Conservation (phyloP, 2,113 vertebrate genomes). For the Nanorana parkeri region DNA sequence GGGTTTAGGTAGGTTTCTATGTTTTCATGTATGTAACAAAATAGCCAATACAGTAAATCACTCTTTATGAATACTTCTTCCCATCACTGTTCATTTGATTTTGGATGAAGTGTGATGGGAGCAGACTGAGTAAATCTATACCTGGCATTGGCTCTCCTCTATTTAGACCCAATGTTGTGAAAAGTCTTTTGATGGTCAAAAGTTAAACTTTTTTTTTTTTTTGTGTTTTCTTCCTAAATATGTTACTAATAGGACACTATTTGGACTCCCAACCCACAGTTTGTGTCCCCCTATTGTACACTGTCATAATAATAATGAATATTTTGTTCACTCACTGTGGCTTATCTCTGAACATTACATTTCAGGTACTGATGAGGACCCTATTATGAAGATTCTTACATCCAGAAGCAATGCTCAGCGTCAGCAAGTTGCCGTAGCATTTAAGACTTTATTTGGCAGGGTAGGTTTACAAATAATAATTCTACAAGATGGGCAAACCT, state of each 20-base stretch:
- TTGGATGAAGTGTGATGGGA: neutral
- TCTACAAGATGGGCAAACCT: neutral
- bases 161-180: too few relatives aligned
- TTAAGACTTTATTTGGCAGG: conserved; percentile 89
- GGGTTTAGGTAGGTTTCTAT: conserved; percentile 82
- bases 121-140: neutral
- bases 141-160: neutral
- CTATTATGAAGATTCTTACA: conserved; percentile 83
- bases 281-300: too few relatives aligned
- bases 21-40: neutral
- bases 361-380: conserved; percentile 91
- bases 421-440: conserved; percentile 84
- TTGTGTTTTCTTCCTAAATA: conserved; percentile 23
- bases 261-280: too few relatives aligned
- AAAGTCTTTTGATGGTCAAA: too few relatives aligned
- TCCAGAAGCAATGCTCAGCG: conserved; percentile 87
- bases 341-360: neutral
- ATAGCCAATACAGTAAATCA: neutral
- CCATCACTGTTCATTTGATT: neutral
- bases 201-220: conserved; percentile 14
- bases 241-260: neutral
- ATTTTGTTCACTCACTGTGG: conserved; percentile 37
- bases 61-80: neutral
- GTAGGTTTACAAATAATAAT: conserved; percentile 67
- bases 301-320: conserved; percentile 43